phyloP scores from a whole-genome alignment of 2,888 invertebrate species.

The Dorcus hopei region DNA sequence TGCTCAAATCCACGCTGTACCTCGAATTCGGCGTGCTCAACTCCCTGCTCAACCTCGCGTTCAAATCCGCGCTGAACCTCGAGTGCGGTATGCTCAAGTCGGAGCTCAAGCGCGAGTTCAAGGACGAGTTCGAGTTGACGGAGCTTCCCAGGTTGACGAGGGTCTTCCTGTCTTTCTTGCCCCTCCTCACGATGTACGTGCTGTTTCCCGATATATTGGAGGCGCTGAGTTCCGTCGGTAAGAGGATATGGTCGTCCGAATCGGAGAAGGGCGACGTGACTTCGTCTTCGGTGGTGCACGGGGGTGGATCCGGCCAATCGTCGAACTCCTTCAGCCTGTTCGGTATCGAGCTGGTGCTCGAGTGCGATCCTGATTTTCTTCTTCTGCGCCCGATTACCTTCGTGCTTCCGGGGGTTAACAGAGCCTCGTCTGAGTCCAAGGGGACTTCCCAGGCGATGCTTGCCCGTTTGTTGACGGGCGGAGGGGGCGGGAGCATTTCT shows the following conservation, averaged over 20 bases:
- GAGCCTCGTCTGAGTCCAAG: constrained; percentile 67
- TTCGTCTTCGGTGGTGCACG: constrained; percentile 64
- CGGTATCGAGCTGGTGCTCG: constrained; percentile 71
- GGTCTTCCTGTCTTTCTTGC: constrained; percentile 66
- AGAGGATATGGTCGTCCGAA: constrained; percentile 48
- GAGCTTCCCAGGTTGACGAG: constrained; percentile 59
- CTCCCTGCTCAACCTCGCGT: constrained; percentile 56
- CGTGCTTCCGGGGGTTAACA: constrained; percentile 61
- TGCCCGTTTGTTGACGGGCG: constrained; percentile 64
- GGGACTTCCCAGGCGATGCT: constrained; percentile 88
- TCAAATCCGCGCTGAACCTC: constrained; percentile 57
- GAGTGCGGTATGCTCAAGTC: constrained; percentile 61
- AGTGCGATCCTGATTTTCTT: constrained; percentile 53
- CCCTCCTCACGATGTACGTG: constrained; percentile 78
- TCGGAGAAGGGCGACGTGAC: constrained; percentile 70
- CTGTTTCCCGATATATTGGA: constrained; percentile 60
- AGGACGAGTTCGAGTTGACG: constrained; percentile 54
- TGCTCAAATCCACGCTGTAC: constrained; percentile 66
- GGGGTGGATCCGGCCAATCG: constrained; percentile 74
- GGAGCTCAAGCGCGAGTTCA: constrained; percentile 62
- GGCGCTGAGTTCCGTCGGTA: constrained; percentile 43
- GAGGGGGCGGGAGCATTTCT: constrained; percentile 67
- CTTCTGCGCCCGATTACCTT: constrained; percentile 49
- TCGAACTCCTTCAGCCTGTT: constrained; percentile 64
- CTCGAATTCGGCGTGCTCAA: constrained; percentile 62